Base-by-base conservation (phyloP, 2,113 vertebrate species). In the Sciurus niger region DNA sequence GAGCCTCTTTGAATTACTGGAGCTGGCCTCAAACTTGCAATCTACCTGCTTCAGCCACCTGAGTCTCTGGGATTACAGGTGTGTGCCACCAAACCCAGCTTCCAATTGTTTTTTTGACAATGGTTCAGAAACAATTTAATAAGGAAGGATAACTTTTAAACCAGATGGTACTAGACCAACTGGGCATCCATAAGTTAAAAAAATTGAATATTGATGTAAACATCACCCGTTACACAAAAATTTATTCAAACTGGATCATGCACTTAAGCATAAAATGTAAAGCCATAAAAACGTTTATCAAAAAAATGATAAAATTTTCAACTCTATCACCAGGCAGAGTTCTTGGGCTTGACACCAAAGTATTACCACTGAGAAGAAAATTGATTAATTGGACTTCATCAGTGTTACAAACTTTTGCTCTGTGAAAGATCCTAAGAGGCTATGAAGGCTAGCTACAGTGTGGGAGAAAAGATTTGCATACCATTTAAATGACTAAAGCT, bases 331-430 rank as follows among this genome's bases (percentile, higher is more conserved):
- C 40, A 30, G 12, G n/a, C 4, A 85, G 40, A 55, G 10, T 77
- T 84, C 37, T 88, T 68, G 80, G 73, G 94, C 53, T 80, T 82
- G 37, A 76, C 51, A 63, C 16, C 48, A 76, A 89, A 89, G n/a
- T 34, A 37, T 32, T 25, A 68, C n/a, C 28, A 4, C n/a, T n/a
- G 34, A 48, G 43, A n/a, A 16, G 43, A n/a, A n/a, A 89, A 37
- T 10, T 43, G 7, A 58, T 58, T 24, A 79, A 43, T 7, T 25
- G 30, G 32, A 37, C 48, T 46, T 89, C 67, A 68, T 53, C 55
- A 28, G 34, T 5, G 60, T 53, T 51, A 68, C 53, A 40, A 43
- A 43, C 55, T 22, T 63, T 34, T 74, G 17, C 30, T 91, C 65
- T 53, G 53, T 74, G 34, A 80, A 53, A 55, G 40, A 48, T 9